Base-by-base conservation (phyloP, 53 echinoderm and acorn worm species). In the Luidia sarsii region DNA sequence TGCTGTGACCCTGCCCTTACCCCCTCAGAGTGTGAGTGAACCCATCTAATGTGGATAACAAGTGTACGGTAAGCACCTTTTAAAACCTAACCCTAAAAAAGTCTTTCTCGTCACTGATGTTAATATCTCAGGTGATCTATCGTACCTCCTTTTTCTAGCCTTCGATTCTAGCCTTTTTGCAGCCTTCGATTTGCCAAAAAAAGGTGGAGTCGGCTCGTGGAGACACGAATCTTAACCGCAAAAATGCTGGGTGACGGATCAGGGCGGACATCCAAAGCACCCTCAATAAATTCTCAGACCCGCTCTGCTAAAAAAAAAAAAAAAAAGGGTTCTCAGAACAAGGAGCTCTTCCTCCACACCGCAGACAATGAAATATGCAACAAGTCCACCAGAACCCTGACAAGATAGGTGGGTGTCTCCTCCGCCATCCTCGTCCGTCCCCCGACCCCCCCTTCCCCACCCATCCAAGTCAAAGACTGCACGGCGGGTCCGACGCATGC, bases 311-410 rank as follows among this genome's bases (percentile, higher is more conserved):
- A 30, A 51, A 39, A n/a, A n/a, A n/a, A n/a, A n/a, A n/a, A n/a
- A n/a, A n/a, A n/a, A n/a, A n/a, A n/a, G n/a, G n/a, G n/a, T n/a
- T 34, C 20, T 28, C 33, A 32, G 6, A 41, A 51, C 52, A 52
- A 22, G 37, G 39, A 24, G 2, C 33, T 35, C 35, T 14, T 36
- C n/a, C 32, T 36, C 20, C 1, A 20, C 10, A 36, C 55, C 25
- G 25, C 72, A 72, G 55, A 72, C 72, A 72, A 72, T 72, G 72
- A 72, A 72, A 72, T 55, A 72, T 72, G 72, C 72, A 72, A 56
- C 54, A 54, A 66, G 41, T 41, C 56, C 54, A 28, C 71, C 54
- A 25, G 18, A 72, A 72, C 72, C 51, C 72, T n/a, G 38, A 39
- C 23, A 53, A 71, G 54, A 54, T 39, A 36, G 34, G 39, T 65